Evolutionary conservation across 2,888 invertebrate species (phyloP).

Genomic region (Melanostoma scalare): DNA sequence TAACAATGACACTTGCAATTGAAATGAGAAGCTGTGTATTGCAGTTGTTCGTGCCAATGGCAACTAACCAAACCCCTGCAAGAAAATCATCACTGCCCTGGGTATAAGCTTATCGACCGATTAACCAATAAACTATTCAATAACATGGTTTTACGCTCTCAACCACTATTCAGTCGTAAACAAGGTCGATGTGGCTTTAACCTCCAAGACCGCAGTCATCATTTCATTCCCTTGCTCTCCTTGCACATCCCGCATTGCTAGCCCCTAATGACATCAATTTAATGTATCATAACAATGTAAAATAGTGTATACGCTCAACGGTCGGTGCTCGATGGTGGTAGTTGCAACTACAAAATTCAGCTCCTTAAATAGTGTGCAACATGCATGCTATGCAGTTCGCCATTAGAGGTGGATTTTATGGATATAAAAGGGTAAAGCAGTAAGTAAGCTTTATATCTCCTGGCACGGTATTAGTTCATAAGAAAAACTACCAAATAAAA

Average conservation of each 20-base stretch:
- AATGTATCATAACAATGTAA: constrained; percentile 58
- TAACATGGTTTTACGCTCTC: constrained; percentile 63
- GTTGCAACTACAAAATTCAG: constrained; percentile 16
- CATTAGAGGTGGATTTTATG: constrained; percentile 48
- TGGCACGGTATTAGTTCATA: no score
- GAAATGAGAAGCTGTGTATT: constrained; percentile 38
- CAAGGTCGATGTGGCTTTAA: constrained; percentile 57
- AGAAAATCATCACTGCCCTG: constrained; percentile 50
- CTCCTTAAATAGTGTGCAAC: constrained; percentile 3
- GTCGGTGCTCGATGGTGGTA: constrained; percentile 15
- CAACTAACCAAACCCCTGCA: constrained; percentile 27
- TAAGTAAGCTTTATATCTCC: no score
- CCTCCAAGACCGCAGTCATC: constrained; percentile 38
- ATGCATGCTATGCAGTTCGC: constrained; percentile 26
- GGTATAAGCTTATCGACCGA: constrained; percentile 68
- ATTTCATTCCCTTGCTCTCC: constrained; percentile 5
- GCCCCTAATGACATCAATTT: constrained; percentile 60
- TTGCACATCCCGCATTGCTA: not conserved
- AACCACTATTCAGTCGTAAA: constrained; percentile 62
- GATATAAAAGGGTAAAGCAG: constrained; percentile 45
- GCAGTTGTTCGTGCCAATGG: constrained; percentile 44
- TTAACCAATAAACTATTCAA: constrained; percentile 71
- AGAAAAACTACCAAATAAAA: no score
- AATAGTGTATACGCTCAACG: constrained; percentile 21
- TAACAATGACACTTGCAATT: constrained; percentile 53